Evolutionary conservation across 2,888 invertebrate genomes (phyloP).

Genomic region (Heteropelma amictum): DNA sequence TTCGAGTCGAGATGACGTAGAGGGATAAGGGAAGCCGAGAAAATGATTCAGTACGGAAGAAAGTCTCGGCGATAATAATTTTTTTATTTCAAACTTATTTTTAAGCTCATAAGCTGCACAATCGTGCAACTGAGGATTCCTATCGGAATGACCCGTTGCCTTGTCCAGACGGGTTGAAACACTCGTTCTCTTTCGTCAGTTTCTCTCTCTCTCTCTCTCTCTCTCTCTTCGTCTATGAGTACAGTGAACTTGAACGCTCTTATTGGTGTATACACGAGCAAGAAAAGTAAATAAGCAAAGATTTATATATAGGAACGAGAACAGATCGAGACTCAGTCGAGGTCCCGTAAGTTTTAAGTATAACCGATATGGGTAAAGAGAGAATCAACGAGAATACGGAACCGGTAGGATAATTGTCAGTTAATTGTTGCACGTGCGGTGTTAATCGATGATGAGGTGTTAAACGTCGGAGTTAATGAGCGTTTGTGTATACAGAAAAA

Average conservation of each 20-base stretch:
- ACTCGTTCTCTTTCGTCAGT: conserved; percentile 4
- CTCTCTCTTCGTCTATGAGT: neutral
- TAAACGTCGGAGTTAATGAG: conserved; percentile 11
- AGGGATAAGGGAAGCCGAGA: neutral
- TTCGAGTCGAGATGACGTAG: conserved; percentile 1
- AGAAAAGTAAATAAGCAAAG: conserved; percentile 34
- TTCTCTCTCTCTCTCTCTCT: neutral
- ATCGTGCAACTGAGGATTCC: conserved; percentile 19
- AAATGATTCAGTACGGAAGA: conserved; percentile 14
- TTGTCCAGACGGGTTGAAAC: conserved; percentile 49
- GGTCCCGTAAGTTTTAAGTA: conserved; percentile 53
- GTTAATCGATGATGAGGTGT: conserved; percentile 22
- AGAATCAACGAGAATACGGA: neutral
- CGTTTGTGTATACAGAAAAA: neutral
- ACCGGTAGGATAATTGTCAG: conserved; percentile 15
- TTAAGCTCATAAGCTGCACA: conserved; percentile 25
- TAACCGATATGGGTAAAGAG: conserved; percentile 22
- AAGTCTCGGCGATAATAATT: conserved; percentile 20
- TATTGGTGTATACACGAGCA: conserved; percentile 23
- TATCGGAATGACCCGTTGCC: conserved; percentile 52
- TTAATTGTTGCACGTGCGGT: conserved; percentile 26
- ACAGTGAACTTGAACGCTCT: conserved; percentile 29
- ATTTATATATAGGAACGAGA: conserved; percentile 31
- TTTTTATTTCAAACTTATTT: neutral
- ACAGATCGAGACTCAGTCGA: conserved; percentile 40